Evolutionary conservation across 2,888 invertebrate species (phyloP).

Genomic region (Chirona hameri): DNA sequence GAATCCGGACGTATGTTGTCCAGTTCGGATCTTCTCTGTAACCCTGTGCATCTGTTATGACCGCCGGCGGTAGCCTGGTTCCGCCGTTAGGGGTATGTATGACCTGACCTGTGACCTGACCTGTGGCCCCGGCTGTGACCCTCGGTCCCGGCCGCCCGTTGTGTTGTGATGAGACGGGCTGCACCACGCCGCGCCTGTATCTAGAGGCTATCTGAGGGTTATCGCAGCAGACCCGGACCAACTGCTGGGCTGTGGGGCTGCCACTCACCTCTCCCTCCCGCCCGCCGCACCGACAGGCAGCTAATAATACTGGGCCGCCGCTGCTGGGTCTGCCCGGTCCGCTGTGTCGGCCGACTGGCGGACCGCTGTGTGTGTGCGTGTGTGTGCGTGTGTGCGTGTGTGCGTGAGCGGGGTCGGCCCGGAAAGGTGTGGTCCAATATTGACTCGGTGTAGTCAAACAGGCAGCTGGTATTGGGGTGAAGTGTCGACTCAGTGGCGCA

Average conservation of each 20-base stretch:
- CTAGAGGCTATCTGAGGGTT: background rate
- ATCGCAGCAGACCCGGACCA: background rate
- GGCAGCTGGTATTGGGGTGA: background rate
- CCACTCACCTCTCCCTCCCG: background rate
- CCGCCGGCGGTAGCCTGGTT: too few relatives aligned
- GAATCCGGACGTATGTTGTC: too few relatives aligned
- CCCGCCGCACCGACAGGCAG: background rate
- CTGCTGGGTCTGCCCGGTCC: too few relatives aligned
- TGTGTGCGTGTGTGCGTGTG: background rate
- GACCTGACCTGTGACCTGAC: too few relatives aligned
- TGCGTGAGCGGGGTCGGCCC: background rate
- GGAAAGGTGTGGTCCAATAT: background rate
- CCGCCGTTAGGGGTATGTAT: too few relatives aligned
- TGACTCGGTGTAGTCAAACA: background rate
- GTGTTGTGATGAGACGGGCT: background rate
- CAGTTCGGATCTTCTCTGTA: too few relatives aligned
- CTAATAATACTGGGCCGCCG: constrained; percentile 1
- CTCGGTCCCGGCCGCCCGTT: background rate
- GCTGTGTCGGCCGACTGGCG: background rate
- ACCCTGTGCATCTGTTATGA: too few relatives aligned
- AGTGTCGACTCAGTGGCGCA: background rate
- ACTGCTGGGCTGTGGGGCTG: too few relatives aligned
- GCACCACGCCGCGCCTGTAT: background rate
- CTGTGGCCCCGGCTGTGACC: too few relatives aligned
- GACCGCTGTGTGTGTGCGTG: background rate